These are phyloP conservation scores for Littorina saxatilis DNA, from an alignment of 1,140 invertebrate species.

Conservation along the genomic window DNA sequence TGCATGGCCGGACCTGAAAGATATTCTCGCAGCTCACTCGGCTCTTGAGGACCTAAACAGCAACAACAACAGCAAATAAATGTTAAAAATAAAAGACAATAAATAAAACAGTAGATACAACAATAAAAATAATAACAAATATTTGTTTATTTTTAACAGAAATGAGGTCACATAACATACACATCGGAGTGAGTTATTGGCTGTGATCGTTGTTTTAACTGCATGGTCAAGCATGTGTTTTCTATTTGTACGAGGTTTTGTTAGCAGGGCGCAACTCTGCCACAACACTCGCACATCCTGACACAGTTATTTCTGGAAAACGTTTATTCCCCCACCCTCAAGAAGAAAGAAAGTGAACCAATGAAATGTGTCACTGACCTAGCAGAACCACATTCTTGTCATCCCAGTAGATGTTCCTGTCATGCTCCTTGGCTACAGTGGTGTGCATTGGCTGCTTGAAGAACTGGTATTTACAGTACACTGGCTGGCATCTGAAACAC, in stretches of 20 bases:
- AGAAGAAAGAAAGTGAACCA: too few relatives aligned
- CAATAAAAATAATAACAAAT: too few relatives aligned
- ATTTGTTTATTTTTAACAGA: not conserved
- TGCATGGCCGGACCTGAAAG: constrained; percentile 69
- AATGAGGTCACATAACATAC: not conserved
- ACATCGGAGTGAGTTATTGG: too few relatives aligned
- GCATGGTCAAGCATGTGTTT: too few relatives aligned
- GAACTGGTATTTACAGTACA: constrained; percentile 71
- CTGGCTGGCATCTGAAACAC: constrained; percentile 70
- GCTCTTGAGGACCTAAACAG: constrained; percentile 64
- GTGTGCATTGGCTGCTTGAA: constrained; percentile 63
- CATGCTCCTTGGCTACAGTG: constrained; percentile 66
- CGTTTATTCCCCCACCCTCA: too few relatives aligned
- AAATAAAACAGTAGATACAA: not conserved
- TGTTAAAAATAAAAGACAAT: not conserved
- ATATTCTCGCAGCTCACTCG: constrained; percentile 69
- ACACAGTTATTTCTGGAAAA: too few relatives aligned
- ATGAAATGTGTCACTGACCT: too few relatives aligned
- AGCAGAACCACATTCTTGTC: constrained; percentile 72
- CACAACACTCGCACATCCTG: too few relatives aligned
- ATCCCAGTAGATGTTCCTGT: constrained; percentile 71
- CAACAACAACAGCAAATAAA: not conserved
- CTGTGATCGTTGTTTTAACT: too few relatives aligned
- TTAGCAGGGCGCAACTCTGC: too few relatives aligned
- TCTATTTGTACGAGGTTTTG: too few relatives aligned